Conservation (phyloP, 2,797 vertebrate genomes). For the Tragopan temminckii region DNA sequence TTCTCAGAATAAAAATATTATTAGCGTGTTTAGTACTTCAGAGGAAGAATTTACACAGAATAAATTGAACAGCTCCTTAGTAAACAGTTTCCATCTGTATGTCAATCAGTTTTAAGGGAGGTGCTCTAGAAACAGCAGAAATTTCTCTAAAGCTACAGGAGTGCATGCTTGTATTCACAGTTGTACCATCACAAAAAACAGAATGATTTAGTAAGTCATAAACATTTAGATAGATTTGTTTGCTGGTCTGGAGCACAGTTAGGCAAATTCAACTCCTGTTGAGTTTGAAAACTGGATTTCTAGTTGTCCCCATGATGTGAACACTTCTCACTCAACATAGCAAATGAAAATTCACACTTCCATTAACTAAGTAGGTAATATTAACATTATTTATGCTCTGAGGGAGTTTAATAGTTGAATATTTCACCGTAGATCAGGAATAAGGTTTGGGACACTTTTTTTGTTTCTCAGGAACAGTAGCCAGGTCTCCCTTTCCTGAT, state of each 20-base stretch:
- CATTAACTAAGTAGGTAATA: neutral
- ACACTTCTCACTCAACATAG: neutral
- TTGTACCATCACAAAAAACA: neutral
- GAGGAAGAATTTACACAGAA: neutral
- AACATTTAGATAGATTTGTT: neutral
- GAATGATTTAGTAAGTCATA: slow-evolving; percentile 9
- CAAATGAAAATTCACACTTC: neutral
- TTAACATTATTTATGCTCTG: neutral
- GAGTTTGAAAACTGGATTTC: neutral
- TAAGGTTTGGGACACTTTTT: neutral
- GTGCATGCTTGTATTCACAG: neutral
- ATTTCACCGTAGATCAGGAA: neutral
- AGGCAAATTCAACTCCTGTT: neutral
- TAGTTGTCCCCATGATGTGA: neutral
- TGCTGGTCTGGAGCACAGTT: neutral
- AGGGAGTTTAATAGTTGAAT: neutral
- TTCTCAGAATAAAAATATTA: neutral
- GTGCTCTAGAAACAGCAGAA: neutral
- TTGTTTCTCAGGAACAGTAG: neutral
- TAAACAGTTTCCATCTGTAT: neutral
- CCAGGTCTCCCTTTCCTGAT: neutral
- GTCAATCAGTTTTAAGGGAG: neutral
- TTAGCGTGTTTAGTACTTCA: neutral
- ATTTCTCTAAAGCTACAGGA: neutral
- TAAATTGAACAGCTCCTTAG: neutral